A percentile compares a stretch with the other conserved stretches of the same genome.
Evolutionary conservation across 2,797 vertebrate genomes (phyloP).

Genomic region (Pseudomugil gertrudae): DNA sequence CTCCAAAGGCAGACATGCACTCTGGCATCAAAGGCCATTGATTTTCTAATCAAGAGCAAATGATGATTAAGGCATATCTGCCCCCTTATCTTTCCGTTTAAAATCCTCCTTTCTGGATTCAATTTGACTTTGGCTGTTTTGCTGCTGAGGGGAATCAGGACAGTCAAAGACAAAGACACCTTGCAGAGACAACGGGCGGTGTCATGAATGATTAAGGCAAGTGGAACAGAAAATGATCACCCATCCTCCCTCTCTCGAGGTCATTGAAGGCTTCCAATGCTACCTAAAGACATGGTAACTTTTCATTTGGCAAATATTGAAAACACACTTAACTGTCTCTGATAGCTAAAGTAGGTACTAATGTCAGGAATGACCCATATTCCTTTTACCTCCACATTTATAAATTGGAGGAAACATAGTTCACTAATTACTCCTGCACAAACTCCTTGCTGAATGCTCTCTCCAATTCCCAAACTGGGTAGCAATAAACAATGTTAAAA

Average conservation of each 20-base stretch:
- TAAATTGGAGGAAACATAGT: conserved; percentile 37
- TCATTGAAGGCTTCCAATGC: conserved; percentile 35
- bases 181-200: conserved; percentile 73
- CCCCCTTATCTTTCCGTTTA: conserved; percentile 83
- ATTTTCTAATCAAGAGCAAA: conserved; percentile 87
- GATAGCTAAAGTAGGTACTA: conserved; percentile 31
- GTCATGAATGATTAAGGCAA: conserved; percentile 71
- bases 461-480: conserved; percentile 65
- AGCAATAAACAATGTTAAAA: conserved; percentile 82
- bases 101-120: conserved; percentile 82
- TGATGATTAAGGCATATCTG: conserved; percentile 87
- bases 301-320: conserved; percentile 43
- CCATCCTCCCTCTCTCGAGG: conserved; percentile 47
- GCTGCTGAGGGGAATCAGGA: conserved; percentile 71
- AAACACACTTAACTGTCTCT: conserved; percentile 39
- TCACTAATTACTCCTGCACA: conserved; percentile 29
- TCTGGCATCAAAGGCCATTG: conserved; percentile 86
- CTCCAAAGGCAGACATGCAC: conserved; percentile 83
- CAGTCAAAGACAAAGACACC: conserved; percentile 80
- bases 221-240: conserved; percentile 67
- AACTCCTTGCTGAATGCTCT: conserved; percentile 42
- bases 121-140: conserved; percentile 81
- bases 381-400: conserved; percentile 32
- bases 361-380: conserved; percentile 24
- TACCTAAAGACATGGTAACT: conserved; percentile 48